Conservation (phyloP, 2,113 vertebrate genomes). For the Myotis davidii region DNA sequence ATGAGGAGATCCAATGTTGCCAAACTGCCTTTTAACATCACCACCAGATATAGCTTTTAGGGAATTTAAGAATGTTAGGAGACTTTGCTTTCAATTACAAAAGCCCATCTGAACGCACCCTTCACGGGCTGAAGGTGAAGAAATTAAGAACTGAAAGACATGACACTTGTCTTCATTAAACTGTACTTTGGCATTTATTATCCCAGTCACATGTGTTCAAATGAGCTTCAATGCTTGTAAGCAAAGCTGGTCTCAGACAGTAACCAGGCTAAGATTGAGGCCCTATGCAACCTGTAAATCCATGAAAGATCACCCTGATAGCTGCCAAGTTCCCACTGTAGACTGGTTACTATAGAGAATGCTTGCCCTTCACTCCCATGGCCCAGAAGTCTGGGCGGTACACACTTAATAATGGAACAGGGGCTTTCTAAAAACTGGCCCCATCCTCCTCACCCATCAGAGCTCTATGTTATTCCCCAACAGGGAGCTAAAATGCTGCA, state of each 20-base stretch:
- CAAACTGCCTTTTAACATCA: conserved; percentile 4
- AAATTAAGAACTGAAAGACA: conserved; percentile 64
- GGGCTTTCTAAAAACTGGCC: conserved; percentile 21
- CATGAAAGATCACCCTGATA: conserved; percentile 65
- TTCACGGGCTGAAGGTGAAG: conserved; percentile 67
- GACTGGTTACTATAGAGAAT: conserved; percentile 38
- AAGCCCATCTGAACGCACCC: conserved; percentile 77
- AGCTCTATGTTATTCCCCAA: conserved; percentile 74
- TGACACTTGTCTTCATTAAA: conserved; percentile 80
- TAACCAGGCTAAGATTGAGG: conserved; percentile 67
- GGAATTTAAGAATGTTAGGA: conserved; percentile 63
- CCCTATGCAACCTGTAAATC: conserved; percentile 55
- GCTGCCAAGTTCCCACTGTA: conserved; percentile 44
- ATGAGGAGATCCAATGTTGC: conserved; percentile 42
- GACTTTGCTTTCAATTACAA: conserved; percentile 72
- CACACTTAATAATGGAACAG: conserved; percentile 46
- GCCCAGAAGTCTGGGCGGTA: conserved; percentile 45
- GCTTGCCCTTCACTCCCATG: conserved; percentile 56
- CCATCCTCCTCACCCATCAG: background rate
- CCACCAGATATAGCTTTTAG: conserved; percentile 42
- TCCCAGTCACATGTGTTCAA: conserved; percentile 84
- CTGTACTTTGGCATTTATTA: conserved; percentile 83
- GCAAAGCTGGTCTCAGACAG: conserved; percentile 80
- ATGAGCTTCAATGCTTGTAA: conserved; percentile 83
- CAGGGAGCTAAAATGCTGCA: conserved; percentile 84